These are phyloP conservation scores for Melanogrammus aeglefinus DNA, from an alignment of 2,797 vertebrate species.

Conservation along the genomic window DNA sequence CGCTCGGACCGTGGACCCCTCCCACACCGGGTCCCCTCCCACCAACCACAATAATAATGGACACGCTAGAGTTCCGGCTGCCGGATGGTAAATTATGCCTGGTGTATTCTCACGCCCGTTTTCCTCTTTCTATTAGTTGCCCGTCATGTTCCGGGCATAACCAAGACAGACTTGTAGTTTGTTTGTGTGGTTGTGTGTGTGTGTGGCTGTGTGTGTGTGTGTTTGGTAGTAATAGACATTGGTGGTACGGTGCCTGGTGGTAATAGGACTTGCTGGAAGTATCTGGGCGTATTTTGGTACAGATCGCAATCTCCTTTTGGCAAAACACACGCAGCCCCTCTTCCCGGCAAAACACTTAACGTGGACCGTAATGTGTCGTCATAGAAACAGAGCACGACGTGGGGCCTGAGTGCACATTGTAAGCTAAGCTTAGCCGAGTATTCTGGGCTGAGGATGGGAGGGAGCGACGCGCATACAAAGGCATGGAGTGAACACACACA, in stretches of 20 bases:
- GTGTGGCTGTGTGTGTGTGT: too few relatives aligned
- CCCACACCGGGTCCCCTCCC: slow-evolving; percentile 38
- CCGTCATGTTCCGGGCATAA: slow-evolving; percentile 41
- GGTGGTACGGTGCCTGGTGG: slow-evolving; percentile 23
- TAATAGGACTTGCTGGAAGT: background rate
- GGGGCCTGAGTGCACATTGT: slow-evolving; percentile 54
- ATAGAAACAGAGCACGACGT: slow-evolving; percentile 53
- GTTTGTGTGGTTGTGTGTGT: too few relatives aligned
- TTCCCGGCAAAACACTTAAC: slow-evolving; percentile 57
- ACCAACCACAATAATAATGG: slow-evolving; percentile 66
- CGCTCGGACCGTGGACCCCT: slow-evolving; percentile 30
- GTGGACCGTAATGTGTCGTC: slow-evolving; percentile 56
- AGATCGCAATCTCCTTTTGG: slow-evolving; percentile 36
- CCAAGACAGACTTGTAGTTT: too few relatives aligned
- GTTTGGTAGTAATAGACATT: background rate
- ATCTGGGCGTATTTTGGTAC: slow-evolving; percentile 34
- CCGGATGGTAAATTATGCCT: slow-evolving; percentile 60
- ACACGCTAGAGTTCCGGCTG: slow-evolving; percentile 54
- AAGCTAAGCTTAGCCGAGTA: slow-evolving; percentile 56
- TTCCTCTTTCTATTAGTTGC: slow-evolving; percentile 55
- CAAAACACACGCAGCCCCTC: slow-evolving; percentile 59
- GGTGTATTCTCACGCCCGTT: slow-evolving; percentile 36
- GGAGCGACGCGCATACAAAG: slow-evolving; percentile 32
- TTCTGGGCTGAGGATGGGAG: slow-evolving; percentile 52
- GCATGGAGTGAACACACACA: slow-evolving; percentile 39